Evolutionary conservation across 2,888 invertebrate species (phyloP).

Genomic region (Hydropsyche betteni): DNA sequence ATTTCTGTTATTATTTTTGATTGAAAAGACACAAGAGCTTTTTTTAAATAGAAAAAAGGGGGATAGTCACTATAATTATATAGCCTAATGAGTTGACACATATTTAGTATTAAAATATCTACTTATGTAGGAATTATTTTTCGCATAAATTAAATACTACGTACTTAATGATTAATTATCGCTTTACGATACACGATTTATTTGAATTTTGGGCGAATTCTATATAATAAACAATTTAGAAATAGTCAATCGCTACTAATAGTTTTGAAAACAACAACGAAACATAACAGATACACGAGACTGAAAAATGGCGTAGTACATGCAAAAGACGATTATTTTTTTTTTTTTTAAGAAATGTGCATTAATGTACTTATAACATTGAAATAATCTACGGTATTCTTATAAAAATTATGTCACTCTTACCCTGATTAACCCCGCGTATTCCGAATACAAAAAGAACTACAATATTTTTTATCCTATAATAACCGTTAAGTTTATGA

Average conservation of each 20-base stretch:
- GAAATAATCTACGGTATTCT: slow-evolving; percentile 40
- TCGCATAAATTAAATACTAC: slow-evolving; percentile 54
- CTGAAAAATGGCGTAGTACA: too few species aligned
- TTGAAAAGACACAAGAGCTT: slow-evolving; percentile 4
- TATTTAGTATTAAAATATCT: slow-evolving; percentile 27
- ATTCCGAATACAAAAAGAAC: slow-evolving; percentile 58
- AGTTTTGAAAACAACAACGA: too few species aligned
- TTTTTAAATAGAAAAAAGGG: background rate
- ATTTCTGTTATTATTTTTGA: background rate
- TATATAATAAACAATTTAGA: too few species aligned
- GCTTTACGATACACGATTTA: slow-evolving; percentile 65
- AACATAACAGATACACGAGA: too few species aligned
- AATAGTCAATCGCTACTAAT: too few species aligned
- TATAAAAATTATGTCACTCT: slow-evolving; percentile 65
- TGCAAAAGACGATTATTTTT: too few species aligned
- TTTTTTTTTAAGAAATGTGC: background rate
- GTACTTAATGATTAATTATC: slow-evolving; percentile 61
- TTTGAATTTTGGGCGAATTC: slow-evolving; percentile 20
- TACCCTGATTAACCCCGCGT: slow-evolving; percentile 69
- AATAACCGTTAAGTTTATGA: slow-evolving; percentile 51
- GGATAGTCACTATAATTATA: slow-evolving; percentile 5
- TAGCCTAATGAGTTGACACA: slow-evolving; percentile 38
- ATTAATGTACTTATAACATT: slow-evolving; percentile 35
- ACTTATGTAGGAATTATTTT: slow-evolving; percentile 39
- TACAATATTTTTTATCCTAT: slow-evolving; percentile 55